Evolutionary conservation across 2,113 vertebrate genomes (phyloP).

Genomic region (Prionailurus viverrinus): DNA sequence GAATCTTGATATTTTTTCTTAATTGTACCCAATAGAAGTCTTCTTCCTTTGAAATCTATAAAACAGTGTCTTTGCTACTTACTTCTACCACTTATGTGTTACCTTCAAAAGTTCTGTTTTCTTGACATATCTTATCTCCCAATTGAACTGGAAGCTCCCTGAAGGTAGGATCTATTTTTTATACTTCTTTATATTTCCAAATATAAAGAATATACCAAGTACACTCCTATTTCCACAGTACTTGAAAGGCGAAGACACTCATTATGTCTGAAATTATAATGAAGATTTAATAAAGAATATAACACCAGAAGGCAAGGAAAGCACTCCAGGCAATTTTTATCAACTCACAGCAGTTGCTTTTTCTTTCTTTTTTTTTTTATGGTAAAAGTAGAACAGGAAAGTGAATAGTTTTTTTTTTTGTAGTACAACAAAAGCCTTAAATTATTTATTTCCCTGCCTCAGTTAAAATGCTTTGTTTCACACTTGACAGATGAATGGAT

Average conservation of each 20-base stretch:
- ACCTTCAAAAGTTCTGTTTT: background rate
- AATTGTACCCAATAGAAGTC: background rate
- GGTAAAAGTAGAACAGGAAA: background rate
- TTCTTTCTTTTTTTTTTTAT: background rate
- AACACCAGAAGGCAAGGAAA: background rate
- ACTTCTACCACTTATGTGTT: background rate
- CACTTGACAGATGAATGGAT: background rate
- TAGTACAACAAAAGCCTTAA: background rate
- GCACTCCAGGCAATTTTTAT: background rate
- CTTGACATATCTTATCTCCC: background rate
- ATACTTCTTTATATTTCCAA: background rate
- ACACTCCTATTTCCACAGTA: background rate
- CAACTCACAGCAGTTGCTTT: background rate
- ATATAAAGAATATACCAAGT: background rate
- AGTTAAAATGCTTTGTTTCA: conserved; percentile 18
- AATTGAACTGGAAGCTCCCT: background rate
- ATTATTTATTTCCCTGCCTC: background rate
- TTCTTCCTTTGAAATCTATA: background rate
- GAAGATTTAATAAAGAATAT: background rate
- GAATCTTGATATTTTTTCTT: background rate
- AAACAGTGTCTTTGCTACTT: background rate
- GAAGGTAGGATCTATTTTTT: background rate
- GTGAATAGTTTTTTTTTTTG: background rate
- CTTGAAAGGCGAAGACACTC: background rate
- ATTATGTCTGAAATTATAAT: background rate